These are phyloP conservation scores for Sebastes diploproa DNA, from an alignment of 2,797 vertebrate genomes.

Conservation along the genomic window DNA sequence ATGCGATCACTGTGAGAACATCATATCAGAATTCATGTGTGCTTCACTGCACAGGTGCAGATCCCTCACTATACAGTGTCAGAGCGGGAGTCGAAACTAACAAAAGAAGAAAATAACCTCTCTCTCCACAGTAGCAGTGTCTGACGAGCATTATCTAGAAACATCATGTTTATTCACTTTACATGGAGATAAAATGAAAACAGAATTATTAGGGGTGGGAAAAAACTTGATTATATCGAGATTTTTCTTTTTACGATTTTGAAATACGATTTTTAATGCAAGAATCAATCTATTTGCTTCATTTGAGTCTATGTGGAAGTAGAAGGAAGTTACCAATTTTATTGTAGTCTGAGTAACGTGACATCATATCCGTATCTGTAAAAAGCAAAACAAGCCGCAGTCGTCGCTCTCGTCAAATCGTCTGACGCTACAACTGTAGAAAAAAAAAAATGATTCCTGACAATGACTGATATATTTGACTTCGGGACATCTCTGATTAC, in stretches of 20 bases:
- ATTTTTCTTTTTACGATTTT: background rate
- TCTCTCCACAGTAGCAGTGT: background rate
- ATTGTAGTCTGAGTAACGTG: background rate
- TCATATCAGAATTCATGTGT: background rate
- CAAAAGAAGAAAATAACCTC: background rate
- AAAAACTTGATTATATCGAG: background rate
- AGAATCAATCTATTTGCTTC: background rate
- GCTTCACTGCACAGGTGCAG: background rate
- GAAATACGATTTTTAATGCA: rapidly evolving
- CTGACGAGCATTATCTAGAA: background rate
- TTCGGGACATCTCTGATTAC: too few relatives aligned
- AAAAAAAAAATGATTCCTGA: too few relatives aligned
- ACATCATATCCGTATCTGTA: background rate
- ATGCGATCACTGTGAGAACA: background rate
- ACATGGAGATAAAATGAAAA: too few relatives aligned
- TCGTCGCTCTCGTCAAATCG: too few relatives aligned
- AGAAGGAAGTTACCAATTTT: background rate
- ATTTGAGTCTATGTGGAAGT: background rate
- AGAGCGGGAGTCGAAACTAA: rapidly evolving
- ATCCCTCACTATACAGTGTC: too few relatives aligned
- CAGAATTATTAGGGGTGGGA: too few relatives aligned
- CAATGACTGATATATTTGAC: too few relatives aligned
- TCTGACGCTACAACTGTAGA: too few relatives aligned
- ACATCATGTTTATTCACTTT: too few relatives aligned
- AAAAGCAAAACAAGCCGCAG: background rate